Percentiles rank a stretch among this genome's conserved stretches.
Conservation (phyloP, 2,113 vertebrate genomes). For the Ancistrus triradiatus region DNA sequence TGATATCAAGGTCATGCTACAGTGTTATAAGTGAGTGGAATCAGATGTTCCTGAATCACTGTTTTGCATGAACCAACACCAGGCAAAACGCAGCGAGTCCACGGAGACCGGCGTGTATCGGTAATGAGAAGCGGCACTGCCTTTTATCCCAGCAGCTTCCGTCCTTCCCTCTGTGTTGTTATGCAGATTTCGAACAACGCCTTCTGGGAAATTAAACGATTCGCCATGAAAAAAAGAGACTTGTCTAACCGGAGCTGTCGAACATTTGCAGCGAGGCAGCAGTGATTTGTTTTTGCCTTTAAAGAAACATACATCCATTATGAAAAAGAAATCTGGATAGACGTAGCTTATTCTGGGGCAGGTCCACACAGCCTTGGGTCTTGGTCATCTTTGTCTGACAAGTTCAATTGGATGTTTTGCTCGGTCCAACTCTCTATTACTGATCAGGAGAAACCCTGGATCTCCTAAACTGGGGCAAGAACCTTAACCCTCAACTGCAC, state of each 20-base stretch:
- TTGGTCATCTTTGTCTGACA: no score
- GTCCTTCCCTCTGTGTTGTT: background rate
- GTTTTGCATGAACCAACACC: background rate
- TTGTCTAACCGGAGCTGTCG: background rate
- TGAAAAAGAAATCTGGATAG: no score
- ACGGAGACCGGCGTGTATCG: background rate
- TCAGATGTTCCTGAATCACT: background rate
- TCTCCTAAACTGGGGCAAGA: no score
- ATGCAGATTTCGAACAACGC: background rate
- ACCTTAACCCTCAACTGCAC: no score
- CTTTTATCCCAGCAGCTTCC: background rate
- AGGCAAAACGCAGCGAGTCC: background rate
- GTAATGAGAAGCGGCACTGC: background rate
- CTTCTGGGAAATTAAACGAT: slow-evolving; percentile 9
- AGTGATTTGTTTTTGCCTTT: slow-evolving; percentile 10
- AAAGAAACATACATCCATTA: background rate
- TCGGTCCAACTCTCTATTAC: no score
- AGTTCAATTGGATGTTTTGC: no score
- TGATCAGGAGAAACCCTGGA: no score
- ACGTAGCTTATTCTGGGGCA: no score
- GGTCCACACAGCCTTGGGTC: no score
- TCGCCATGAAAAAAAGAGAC: background rate
- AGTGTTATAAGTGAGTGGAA: no score
- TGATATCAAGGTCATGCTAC: no score
- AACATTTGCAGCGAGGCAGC: slow-evolving; percentile 1